Evolutionary conservation across 2,797 vertebrate genomes (phyloP), one percentile per base, ranked within the genome.

Genomic region (Sorex maritimensis): DNA sequence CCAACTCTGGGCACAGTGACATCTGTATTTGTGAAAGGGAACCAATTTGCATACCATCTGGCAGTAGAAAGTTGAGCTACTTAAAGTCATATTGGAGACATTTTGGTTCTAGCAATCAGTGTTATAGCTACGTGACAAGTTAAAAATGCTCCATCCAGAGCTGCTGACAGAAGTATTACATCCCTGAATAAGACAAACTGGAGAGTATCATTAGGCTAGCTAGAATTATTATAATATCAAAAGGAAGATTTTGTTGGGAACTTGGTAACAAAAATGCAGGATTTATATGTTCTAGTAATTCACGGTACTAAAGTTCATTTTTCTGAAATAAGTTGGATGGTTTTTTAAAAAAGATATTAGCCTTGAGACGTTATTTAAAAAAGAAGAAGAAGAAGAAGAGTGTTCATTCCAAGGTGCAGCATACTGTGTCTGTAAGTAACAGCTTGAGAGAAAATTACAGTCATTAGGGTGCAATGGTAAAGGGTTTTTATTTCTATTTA

Each of bases 391-490:
- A 95, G 6, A 11, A 34, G 88, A 91, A 34, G 81, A 83, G 83
- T 92, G 26, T 73, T 88, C 46, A 92, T 96, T 96, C 82, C 90
- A 96, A 97, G 88, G 94, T 96, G 61, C 72, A 96, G 30, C 69
- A 88, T 77, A 90, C 79, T 96, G 90, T 77, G 78, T 84, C 92
- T 97, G 55, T 97, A 97, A 98, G 90, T 95, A 97, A 96, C 95
- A 98, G 96, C 92, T 97, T 97, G 96, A 95, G 65, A 94, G 95
- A 96, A 97, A 98, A 98, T 98, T 96, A 92, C 44, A 97, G 90
- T 92, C 92, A 94, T 98, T 96, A 96, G 93, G 69, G n/a, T 95
- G 23, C 38, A 96, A 90, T 90, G 68, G 86, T 95, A 97, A 97
- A 97, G 95, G 94, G 79, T 77, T 95, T 97, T 97, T 96, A 97